A percentile compares a stretch with the other conserved stretches of the same genome.
phyloP scores from a whole-genome alignment of 1,140 invertebrate species.

The Drosophila repleta region DNA sequence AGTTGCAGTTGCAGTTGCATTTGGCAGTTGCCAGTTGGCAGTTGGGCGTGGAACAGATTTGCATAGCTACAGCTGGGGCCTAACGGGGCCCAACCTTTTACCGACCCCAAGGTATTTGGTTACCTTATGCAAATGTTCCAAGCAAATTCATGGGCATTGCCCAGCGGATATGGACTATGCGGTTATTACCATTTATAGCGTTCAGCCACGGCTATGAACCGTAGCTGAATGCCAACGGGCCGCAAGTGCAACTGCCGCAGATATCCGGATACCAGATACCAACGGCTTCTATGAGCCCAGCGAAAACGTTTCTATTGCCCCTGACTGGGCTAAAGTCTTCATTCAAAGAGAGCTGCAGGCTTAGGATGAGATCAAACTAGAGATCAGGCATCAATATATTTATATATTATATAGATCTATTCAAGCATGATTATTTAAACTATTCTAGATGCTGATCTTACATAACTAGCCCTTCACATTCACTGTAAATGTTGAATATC shows the following conservation, averaged over 20 bases:
- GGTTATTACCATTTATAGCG: slow-evolving; percentile 48
- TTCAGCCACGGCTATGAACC: slow-evolving; percentile 12
- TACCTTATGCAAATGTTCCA: slow-evolving; percentile 44
- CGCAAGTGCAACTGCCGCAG: slow-evolving; percentile 14
- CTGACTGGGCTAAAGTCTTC: too few species aligned
- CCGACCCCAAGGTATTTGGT: slow-evolving; percentile 43
- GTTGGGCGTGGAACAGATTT: slow-evolving; percentile 40
- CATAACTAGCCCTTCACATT: too few species aligned
- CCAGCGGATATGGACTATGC: slow-evolving; percentile 41
- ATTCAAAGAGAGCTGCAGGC: too few species aligned
- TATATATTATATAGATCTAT: too few species aligned
- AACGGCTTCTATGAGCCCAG: not conserved
- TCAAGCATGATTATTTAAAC: too few species aligned
- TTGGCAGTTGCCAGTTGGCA: slow-evolving; percentile 14
- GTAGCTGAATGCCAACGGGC: slow-evolving; percentile 12
- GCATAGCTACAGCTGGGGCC: slow-evolving; percentile 20
- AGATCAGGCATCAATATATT: too few species aligned
- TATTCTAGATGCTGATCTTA: too few species aligned
- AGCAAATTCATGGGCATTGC: slow-evolving; percentile 22
- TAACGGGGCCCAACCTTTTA: slow-evolving; percentile 45
- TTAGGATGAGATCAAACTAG: too few species aligned
- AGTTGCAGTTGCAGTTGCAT: slow-evolving; percentile 13
- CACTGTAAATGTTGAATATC: too few species aligned
- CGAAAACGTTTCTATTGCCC: too few species aligned
- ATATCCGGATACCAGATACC: not conserved